Evolutionary conservation across 2,888 invertebrate species (phyloP).

Genomic region (Mamestra brassicae): DNA sequence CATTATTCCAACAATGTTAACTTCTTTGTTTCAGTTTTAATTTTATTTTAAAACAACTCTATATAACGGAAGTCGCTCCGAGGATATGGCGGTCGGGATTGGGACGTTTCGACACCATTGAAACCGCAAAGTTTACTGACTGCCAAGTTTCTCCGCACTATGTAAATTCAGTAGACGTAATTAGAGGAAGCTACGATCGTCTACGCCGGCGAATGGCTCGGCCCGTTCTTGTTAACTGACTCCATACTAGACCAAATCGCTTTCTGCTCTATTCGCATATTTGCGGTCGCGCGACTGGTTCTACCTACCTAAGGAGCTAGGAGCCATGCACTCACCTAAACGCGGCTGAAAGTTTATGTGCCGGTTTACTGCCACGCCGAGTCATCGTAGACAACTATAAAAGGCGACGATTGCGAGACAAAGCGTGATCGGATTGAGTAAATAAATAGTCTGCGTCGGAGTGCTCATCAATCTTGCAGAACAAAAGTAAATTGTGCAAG

Average conservation of each 20-base stretch:
- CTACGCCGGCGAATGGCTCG: constrained; percentile 76
- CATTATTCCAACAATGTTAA: constrained; percentile 57
- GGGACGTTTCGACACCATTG: constrained; percentile 74
- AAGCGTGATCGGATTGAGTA: constrained; percentile 89
- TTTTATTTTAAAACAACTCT: constrained; percentile 64
- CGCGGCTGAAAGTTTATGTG: constrained; percentile 80
- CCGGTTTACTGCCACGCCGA: constrained; percentile 79
- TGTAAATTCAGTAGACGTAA: constrained; percentile 82
- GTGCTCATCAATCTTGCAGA: constrained; percentile 87
- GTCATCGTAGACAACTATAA: constrained; percentile 82
- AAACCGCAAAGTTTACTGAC: constrained; percentile 76
- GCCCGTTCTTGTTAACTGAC: constrained; percentile 76
- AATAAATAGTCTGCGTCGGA: constrained; percentile 86
- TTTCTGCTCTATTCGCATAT: constrained; percentile 71
- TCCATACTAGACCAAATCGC: constrained; percentile 73
- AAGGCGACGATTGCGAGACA: constrained; percentile 86
- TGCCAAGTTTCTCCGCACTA: constrained; percentile 82
- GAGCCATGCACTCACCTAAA: constrained; percentile 64
- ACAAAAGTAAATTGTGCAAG: constrained; percentile 87
- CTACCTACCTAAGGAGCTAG: constrained; percentile 52
- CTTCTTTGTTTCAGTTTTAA: constrained; percentile 60
- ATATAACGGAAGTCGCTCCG: constrained; percentile 61
- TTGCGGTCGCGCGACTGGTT: constrained; percentile 65
- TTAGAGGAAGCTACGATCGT: constrained; percentile 81
- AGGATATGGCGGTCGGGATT: constrained; percentile 66